Conservation (phyloP, 2,797 vertebrate species). For the Steatocranus sp. region DNA sequence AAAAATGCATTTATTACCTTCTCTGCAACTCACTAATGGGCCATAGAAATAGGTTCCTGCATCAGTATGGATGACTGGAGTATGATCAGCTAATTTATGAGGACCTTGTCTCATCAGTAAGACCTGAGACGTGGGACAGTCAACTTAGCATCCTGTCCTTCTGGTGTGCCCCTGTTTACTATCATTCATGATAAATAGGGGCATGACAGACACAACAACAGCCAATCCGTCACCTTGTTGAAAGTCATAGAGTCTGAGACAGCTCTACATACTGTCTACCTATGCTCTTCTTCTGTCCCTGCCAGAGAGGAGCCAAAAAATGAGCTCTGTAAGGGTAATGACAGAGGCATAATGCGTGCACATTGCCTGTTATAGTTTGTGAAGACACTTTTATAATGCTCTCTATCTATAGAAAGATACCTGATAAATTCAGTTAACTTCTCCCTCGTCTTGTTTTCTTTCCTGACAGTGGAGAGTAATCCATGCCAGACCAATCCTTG, state of each 20-base stretch:
- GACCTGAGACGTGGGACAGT: not conserved
- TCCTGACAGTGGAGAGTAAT: conserved; percentile 70
- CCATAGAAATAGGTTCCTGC: conserved; percentile 44
- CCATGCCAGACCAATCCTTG: conserved; percentile 91
- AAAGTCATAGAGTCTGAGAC: conserved; percentile 38
- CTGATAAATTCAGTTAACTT: conserved; percentile 11
- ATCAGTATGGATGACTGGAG: conserved; percentile 22
- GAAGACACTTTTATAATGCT: not conserved
- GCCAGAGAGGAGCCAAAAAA: conserved; percentile 39
- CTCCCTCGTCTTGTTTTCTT: not conserved
- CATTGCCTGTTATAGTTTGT: conserved; percentile 5
- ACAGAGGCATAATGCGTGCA: not conserved
- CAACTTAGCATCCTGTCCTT: conserved; percentile 40
- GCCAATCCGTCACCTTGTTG: conserved; percentile 46
- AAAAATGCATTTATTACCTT: conserved; percentile 60
- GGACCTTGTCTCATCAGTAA: conserved; percentile 37
- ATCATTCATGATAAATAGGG: conserved; percentile 61
- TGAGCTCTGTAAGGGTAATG: not conserved
- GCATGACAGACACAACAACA: conserved; percentile 25
- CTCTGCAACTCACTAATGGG: conserved; percentile 34
- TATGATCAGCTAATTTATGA: conserved; percentile 66
- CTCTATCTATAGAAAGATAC: not conserved
- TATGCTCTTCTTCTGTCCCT: not conserved
- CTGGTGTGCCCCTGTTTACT: not conserved
- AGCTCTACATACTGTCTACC: not conserved